Evolutionary conservation across 2,113 vertebrate genomes (phyloP).

Genomic region (Spea multiplicata): DNA sequence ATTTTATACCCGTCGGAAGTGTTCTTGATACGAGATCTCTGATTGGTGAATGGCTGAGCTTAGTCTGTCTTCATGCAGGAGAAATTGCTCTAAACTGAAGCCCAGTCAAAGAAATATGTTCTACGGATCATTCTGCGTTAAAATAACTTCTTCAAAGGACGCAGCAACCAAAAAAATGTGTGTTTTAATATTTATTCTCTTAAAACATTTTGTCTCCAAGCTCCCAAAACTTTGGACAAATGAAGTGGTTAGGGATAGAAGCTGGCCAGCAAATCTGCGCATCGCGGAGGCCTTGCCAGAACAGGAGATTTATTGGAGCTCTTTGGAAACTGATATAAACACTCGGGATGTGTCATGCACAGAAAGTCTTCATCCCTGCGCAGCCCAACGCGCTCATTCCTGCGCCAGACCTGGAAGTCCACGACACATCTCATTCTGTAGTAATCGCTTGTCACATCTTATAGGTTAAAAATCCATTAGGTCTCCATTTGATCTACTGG

Average conservation of each 20-base stretch:
- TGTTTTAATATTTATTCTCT: neutral
- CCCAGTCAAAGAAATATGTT: slow-evolving; percentile 1
- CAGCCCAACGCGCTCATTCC: neutral
- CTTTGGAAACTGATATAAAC: neutral
- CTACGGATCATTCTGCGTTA: neutral
- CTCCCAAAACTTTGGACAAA: neutral
- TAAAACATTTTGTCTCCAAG: neutral
- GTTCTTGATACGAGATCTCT: too few relatives aligned
- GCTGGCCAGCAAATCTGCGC: neutral
- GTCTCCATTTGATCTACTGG: too few relatives aligned
- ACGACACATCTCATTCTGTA: neutral
- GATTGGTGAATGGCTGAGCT: too few relatives aligned
- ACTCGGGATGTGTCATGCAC: neutral
- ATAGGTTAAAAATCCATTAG: neutral
- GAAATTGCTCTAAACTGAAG: neutral
- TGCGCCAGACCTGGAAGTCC: neutral
- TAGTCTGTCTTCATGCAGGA: neutral
- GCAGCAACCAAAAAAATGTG: slow-evolving; percentile 1
- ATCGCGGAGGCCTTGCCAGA: neutral
- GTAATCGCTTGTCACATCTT: neutral
- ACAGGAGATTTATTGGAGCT: neutral
- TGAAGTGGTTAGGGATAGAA: neutral
- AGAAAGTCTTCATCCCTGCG: neutral
- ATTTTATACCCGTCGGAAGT: too few relatives aligned
- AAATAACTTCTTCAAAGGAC: slow-evolving; percentile 20